Evolutionary conservation across 2,888 invertebrate species (phyloP), one percentile per base, ranked within the genome.

Genomic region (Selenia dentaria): DNA sequence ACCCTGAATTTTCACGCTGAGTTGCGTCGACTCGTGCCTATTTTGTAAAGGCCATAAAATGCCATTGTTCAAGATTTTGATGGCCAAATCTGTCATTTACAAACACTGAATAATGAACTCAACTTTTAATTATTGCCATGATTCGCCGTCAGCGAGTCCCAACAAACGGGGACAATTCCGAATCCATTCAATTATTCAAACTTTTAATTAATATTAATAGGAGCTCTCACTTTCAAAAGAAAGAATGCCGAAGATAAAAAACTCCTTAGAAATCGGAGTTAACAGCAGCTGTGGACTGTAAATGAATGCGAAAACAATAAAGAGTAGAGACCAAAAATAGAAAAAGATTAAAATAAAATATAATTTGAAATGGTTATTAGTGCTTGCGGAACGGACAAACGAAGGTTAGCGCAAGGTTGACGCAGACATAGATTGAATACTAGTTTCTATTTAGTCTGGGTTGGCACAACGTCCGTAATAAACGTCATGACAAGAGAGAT

Each of bases 141-240:
- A 79, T 79, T 82, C 77, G 76, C 70, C 79, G 76, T 72, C 76
- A 73, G 78, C 68, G 79, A 77, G 74, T 70, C 75, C 74, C 75
- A 75, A 83, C 83, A 83, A 62, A 83, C 83, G 79, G 64, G 79
- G 79, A 88, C 83, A 85, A 87, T 87, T 80, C 82, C 69, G 70
- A 82, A 84, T 82, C 78, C 79, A 83, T 88, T 87, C 84, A 88
- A 84, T 89, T 87, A 88, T 88, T 86, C 83, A 87, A 89, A 89
- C 83, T 89, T 90, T 89, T 89, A 89, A 89, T 90, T 89, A 90
- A 90, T 89, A 90, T 90, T 88, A 90, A 88, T 89, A 90, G 87
- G 76, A 79, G 78, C 81, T 81, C 83, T 83, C 82, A 82, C 76
- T 87, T 83, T 80, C 80, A 79, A 86, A 88, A 83, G 87, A 87